phyloP scores from a whole-genome alignment of 2,888 invertebrate genomes.

The Nowickia ferox region DNA sequence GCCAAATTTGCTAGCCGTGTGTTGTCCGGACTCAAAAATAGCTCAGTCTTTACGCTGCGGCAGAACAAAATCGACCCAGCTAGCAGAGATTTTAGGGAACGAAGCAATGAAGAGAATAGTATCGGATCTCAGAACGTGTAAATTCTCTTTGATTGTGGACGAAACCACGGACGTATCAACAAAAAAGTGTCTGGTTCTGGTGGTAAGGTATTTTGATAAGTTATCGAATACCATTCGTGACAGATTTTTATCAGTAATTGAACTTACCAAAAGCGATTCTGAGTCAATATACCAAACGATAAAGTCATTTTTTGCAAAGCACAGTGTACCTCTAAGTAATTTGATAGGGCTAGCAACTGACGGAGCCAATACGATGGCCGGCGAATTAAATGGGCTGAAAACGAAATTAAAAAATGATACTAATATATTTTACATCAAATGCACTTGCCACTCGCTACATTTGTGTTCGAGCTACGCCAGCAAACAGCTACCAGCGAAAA shows the following conservation, averaged over 20 bases:
- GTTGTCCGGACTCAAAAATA: conserved; percentile 5
- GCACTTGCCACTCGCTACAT: neutral
- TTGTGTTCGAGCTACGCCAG: neutral
- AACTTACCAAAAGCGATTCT: neutral
- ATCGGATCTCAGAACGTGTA: conserved; percentile 20
- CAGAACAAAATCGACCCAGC: conserved; percentile 10
- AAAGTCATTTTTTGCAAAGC: conserved; percentile 16
- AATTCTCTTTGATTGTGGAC: conserved; percentile 13
- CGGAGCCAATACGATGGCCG: conserved; percentile 14
- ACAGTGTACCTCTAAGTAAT: conserved; percentile 11
- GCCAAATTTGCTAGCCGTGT: neutral
- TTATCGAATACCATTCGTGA: neutral
- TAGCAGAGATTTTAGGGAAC: neutral
- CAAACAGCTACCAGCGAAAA: conserved; percentile 1
- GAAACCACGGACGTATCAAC: conserved; percentile 23
- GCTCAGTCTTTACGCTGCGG: neutral
- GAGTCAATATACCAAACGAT: neutral
- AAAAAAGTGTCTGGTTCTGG: conserved; percentile 6
- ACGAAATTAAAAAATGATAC: neutral
- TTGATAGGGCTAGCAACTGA: conserved; percentile 2
- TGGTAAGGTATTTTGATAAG: neutral
- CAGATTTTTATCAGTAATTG: neutral
- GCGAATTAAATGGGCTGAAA: neutral
- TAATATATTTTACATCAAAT: conserved; percentile 10
- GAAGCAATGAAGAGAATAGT: neutral